phyloP scores from a whole-genome alignment of 2,113 vertebrate genomes.

The Cercopithecus mona region DNA sequence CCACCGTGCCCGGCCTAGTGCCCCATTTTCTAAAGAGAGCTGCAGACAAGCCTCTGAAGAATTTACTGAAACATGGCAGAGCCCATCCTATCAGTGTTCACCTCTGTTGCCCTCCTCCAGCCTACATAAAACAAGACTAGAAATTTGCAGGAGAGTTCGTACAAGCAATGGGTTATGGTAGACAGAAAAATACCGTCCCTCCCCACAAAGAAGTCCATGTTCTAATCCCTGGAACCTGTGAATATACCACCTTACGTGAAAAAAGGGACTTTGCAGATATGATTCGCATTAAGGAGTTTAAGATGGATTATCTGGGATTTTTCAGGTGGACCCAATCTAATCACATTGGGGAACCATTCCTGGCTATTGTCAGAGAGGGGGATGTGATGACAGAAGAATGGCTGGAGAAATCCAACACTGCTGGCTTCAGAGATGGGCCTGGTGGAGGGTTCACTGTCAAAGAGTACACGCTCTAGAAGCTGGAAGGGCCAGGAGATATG shows the following conservation, averaged over 20 bases:
- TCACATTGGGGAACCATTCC: background rate
- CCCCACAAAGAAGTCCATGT: background rate
- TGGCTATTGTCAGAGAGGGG: background rate
- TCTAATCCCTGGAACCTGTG: background rate
- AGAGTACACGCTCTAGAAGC: background rate
- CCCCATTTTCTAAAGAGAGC: background rate
- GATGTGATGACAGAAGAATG: background rate
- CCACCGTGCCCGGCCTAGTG: too few relatives aligned
- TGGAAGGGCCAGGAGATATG: background rate
- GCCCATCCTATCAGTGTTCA: background rate
- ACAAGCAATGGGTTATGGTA: background rate
- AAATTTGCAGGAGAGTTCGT: background rate
- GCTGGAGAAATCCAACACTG: background rate
- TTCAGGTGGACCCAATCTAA: background rate
- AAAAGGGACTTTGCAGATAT: background rate
- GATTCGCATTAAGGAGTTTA: background rate
- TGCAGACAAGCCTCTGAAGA: background rate
- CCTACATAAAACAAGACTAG: background rate
- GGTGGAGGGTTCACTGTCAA: too few relatives aligned
- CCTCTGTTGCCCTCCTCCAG: background rate
- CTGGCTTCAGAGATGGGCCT: background rate
- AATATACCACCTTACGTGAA: background rate
- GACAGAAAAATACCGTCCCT: too few relatives aligned
- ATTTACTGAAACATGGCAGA: background rate
- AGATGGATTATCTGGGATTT: background rate